Percentiles rank a stretch among this genome's conserved stretches.
Conservation (phyloP, 2,113 vertebrate genomes). For the human (Homo sapiens) region DNA sequence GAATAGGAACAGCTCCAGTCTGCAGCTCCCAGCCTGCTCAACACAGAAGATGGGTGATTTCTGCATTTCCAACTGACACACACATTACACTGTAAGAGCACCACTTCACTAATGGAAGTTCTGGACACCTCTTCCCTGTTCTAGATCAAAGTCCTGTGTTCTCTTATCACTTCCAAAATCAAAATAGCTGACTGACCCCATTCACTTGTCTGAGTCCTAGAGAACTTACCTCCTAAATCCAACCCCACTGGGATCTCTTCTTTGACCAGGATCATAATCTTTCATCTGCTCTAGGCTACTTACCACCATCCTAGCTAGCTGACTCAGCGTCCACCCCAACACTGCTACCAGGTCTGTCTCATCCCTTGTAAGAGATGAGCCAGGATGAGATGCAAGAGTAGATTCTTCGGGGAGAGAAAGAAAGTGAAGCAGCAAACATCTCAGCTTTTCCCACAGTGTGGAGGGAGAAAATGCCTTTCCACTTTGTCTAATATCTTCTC, state of each 20-base stretch:
- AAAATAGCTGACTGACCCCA: neutral
- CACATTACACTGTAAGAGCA: neutral
- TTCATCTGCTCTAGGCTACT: neutral
- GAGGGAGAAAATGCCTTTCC: conserved; percentile 80
- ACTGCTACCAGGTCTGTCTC: neutral
- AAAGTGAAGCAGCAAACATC: neutral
- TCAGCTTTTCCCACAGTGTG: conserved; percentile 64
- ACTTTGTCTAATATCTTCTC: conserved; percentile 71
- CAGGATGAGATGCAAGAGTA: neutral
- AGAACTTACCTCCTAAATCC: neutral
- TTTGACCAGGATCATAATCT: neutral
- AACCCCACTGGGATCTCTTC: neutral
- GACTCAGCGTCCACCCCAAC: neutral
- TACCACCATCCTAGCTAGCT: neutral
- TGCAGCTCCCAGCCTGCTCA: too few species aligned
- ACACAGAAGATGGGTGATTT: too few species aligned
- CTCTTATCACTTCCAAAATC: neutral
- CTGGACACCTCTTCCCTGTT: neutral
- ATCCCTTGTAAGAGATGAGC: neutral
- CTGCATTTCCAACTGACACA: neutral
- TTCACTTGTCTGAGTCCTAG: neutral
- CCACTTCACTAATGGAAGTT: neutral
- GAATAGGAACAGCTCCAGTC: too few species aligned
- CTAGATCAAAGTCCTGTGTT: neutral
- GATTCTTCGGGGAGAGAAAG: neutral